Percentiles rank a stretch among this genome's conserved stretches.
Evolutionary conservation across 2,797 vertebrate species (phyloP).

Genomic region (Oreonectes daqikongensis): DNA sequence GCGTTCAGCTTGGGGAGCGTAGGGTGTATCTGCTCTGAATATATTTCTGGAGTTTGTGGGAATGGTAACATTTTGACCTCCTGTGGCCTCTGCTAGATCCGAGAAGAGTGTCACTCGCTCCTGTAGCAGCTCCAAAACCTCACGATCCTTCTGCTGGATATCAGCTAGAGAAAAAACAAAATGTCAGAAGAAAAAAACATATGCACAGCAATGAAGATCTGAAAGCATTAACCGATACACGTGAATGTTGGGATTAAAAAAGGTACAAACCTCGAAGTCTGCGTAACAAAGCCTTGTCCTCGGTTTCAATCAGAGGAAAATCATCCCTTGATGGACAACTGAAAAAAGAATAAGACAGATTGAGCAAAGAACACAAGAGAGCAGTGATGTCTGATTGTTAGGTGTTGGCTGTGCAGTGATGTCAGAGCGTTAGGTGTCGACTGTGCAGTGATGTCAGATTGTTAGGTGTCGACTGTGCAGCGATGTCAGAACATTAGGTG

Average conservation of each 20-base stretch:
- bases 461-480: too few relatives aligned
- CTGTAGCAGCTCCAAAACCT: slow-evolving; percentile 87
- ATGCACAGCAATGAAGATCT: too few relatives aligned
- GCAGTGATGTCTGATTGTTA: too few relatives aligned
- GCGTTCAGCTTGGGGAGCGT: slow-evolving; percentile 80
- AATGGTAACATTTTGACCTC: slow-evolving; percentile 62
- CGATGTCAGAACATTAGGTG: too few relatives aligned
- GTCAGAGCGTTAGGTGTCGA: too few relatives aligned
- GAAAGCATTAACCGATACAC: neutral
- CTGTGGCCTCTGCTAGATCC: slow-evolving; percentile 81
- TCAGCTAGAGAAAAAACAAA: slow-evolving; percentile 73
- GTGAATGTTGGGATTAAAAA: neutral
- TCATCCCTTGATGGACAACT: slow-evolving; percentile 89
- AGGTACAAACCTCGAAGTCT: slow-evolving; percentile 78
- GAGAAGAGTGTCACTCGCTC: slow-evolving; percentile 88
- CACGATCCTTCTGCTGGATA: slow-evolving; percentile 86
- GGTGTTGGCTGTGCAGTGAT: too few relatives aligned
- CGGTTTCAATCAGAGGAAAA: slow-evolving; percentile 91
- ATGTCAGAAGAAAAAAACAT: too few relatives aligned
- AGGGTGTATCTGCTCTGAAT: slow-evolving; percentile 81
- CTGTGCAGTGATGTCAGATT: too few relatives aligned
- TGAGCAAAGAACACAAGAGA: too few relatives aligned
- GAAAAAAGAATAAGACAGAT: slow-evolving; percentile 21
- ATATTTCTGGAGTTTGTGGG: slow-evolving; percentile 74
- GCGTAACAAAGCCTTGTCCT: slow-evolving; percentile 85